phyloP scores from a whole-genome alignment of 2,113 vertebrate genomes.

The Ceyx cyanopectus region DNA sequence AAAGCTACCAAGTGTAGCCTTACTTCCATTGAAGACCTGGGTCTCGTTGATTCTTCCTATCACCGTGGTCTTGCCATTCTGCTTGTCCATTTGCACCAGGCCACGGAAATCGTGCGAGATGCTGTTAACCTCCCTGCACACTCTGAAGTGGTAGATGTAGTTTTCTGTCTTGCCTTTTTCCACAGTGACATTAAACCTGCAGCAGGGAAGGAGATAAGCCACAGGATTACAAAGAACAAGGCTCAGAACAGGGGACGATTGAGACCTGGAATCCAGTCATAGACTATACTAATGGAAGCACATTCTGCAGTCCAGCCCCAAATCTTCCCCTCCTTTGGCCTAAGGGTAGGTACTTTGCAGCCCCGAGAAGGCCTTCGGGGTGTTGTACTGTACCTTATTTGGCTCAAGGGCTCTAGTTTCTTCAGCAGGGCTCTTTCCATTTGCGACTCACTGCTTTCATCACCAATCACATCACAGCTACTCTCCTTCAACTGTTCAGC shows the following conservation, averaged over 20 bases:
- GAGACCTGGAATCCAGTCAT: not conserved
- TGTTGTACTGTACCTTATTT: slow-evolving; percentile 63
- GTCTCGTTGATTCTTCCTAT: slow-evolving; percentile 87
- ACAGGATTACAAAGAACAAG: not conserved
- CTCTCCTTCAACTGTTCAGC: slow-evolving; percentile 59
- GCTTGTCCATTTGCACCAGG: slow-evolving; percentile 79
- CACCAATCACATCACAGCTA: slow-evolving; percentile 75
- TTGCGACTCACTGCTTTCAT: slow-evolving; percentile 68
- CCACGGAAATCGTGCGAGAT: slow-evolving; percentile 73
- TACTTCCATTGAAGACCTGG: slow-evolving; percentile 88
- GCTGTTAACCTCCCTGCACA: slow-evolving; percentile 86
- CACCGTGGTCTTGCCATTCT: slow-evolving; percentile 20
- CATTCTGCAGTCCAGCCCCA: not conserved
- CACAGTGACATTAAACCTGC: slow-evolving; percentile 77
- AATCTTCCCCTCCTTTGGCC: not conserved
- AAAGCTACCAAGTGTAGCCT: slow-evolving; percentile 4
- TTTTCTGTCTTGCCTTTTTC: slow-evolving; percentile 23
- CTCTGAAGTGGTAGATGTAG: slow-evolving; percentile 85
- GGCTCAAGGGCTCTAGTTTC: slow-evolving; percentile 72
- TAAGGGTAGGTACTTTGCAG: too few relatives aligned
- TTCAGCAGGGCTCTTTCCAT: slow-evolving; percentile 74
- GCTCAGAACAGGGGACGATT: not conserved
- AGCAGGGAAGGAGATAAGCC: not conserved
- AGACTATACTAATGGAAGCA: not conserved
- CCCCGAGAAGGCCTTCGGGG: not conserved